Percentiles rank a stretch among this genome's conserved stretches.
Evolutionary conservation across 2,113 vertebrate species (phyloP).

Genomic region (Otocyon megalotis): DNA sequence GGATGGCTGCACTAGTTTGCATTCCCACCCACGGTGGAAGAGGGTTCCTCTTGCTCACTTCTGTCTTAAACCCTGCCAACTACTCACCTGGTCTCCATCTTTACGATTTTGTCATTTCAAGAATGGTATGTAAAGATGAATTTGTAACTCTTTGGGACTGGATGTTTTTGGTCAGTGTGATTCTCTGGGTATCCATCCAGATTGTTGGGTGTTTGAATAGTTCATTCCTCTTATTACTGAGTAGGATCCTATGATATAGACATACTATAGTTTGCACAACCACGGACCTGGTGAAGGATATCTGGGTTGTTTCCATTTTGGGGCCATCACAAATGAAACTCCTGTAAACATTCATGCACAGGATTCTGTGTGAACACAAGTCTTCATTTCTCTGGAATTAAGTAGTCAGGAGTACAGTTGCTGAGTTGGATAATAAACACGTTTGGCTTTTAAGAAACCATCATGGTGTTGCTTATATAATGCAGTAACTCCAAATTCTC

Average conservation of each 20-base stretch:
- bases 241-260: background rate
- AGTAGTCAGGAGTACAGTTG: background rate
- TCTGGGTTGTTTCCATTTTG: background rate
- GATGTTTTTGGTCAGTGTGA: background rate
- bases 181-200: background rate
- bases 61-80: background rate
- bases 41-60: background rate
- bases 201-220: background rate
- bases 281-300: background rate
- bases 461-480: background rate
- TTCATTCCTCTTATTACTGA: background rate
- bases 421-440: background rate
- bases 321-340: background rate
- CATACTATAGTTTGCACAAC: background rate
- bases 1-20: background rate
- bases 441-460: background rate
- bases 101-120: background rate
- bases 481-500: background rate
- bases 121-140: background rate
- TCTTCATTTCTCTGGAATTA: background rate
- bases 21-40: background rate
- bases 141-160: background rate
- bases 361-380: background rate
- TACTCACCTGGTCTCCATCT: background rate
- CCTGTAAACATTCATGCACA: background rate